Conservation (phyloP, 2,888 invertebrate genomes). For the Helicoverpa assulta region DNA sequence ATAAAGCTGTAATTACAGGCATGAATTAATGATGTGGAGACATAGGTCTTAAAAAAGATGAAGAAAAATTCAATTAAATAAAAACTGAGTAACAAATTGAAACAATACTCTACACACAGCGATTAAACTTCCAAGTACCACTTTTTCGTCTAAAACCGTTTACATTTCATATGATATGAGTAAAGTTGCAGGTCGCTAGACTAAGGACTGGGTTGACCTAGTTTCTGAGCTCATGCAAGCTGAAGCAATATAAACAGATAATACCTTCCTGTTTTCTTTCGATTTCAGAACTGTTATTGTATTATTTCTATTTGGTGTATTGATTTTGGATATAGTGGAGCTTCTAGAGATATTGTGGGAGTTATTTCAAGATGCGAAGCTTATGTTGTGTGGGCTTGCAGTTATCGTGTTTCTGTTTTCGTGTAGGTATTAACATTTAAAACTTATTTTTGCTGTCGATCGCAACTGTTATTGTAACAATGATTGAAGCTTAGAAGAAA, state of each 20-base stretch:
- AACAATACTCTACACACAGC: background rate
- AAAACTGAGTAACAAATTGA: background rate
- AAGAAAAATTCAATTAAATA: too few species aligned
- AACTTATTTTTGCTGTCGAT: too few species aligned
- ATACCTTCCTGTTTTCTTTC: constrained; percentile 17
- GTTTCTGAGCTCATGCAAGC: constrained; percentile 21
- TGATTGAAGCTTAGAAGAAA: too few species aligned
- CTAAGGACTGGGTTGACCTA: constrained; percentile 22
- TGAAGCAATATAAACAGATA: constrained; percentile 1
- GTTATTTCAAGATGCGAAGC: background rate
- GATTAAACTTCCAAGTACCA: background rate
- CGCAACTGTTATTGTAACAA: too few species aligned
- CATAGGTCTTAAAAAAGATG: too few species aligned
- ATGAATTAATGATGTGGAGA: too few species aligned
- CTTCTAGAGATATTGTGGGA: background rate
- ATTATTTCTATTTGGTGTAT: background rate
- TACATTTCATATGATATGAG: constrained; percentile 7
- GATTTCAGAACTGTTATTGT: constrained; percentile 10
- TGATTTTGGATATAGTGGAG: constrained; percentile 1
- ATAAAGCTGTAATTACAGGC: too few species aligned
- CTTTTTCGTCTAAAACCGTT: background rate
- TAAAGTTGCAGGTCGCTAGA: constrained; percentile 34
- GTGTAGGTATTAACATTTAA: too few species aligned
- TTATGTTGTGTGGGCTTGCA: background rate
- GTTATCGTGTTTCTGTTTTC: background rate